Evolutionary conservation across 2,888 invertebrate species (phyloP).

Genomic region (Hemicrepidius hirtus): DNA sequence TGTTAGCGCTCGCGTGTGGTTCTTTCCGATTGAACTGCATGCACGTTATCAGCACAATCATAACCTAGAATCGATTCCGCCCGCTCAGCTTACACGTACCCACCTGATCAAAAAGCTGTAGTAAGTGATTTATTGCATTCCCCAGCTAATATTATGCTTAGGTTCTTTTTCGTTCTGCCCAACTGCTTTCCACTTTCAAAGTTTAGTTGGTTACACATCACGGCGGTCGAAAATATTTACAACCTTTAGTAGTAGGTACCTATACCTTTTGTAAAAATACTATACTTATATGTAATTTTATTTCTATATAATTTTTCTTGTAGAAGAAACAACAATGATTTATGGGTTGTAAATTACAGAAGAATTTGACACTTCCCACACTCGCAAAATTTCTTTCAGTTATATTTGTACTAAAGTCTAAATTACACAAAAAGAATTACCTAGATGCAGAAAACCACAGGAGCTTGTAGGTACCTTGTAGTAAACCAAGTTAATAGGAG

Average conservation of each 20-base stretch:
- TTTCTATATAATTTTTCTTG: not conserved
- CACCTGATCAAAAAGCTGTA: conserved; percentile 55
- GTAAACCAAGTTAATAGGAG: no score
- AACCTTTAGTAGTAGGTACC: not conserved
- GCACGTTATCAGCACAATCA: conserved; percentile 57
- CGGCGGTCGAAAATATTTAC: conserved; percentile 9
- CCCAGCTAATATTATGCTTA: conserved; percentile 42
- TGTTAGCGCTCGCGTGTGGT: conserved; percentile 59
- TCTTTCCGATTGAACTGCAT: conserved; percentile 52
- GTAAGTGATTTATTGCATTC: conserved; percentile 53
- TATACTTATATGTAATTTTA: conserved; percentile 3
- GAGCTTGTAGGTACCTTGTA: no score
- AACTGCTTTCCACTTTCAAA: conserved; percentile 3
- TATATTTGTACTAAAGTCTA: no score
- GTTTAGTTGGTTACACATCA: conserved; percentile 14
- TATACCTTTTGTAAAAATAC: conserved; percentile 2
- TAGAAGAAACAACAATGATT: not conserved
- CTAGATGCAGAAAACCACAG: no score
- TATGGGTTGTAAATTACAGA: conserved; percentile 1
- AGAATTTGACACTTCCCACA: not conserved
- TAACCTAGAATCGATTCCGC: conserved; percentile 55
- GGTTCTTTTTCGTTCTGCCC: conserved; percentile 32
- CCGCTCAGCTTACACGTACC: conserved; percentile 43
- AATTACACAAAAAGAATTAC: no score
- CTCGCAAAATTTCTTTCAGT: no score